Evolutionary conservation across 2,113 vertebrate genomes (phyloP), one percentile per base, ranked within the genome.

Genomic region (Seriola rivoliana): DNA sequence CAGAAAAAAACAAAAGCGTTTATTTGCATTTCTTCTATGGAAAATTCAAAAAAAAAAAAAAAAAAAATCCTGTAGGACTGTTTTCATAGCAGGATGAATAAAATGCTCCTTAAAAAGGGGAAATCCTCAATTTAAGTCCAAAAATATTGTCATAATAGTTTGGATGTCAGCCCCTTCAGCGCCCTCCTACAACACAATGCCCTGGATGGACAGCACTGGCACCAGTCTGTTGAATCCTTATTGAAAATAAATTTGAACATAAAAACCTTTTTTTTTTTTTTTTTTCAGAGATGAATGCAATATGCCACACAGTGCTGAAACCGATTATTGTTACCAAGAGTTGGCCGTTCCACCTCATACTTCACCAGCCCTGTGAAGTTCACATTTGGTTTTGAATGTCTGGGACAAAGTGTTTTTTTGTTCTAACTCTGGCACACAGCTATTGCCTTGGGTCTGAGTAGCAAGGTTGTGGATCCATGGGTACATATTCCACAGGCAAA

Each of bases 401-500:
- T 62, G 71, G 68, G 58, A 75, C 62, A 50, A 74, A 79, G 69
- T 71, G 70, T 65, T 58, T 78, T 46, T 71, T 88, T 86, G 46
- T 88, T 82, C 76, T 52, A 75, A 73, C 54, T 89, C 62, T 85
- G 76, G 75, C 63, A 75, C 50, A 74, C 66, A 72, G 77, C 79
- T 70, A 67, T 67, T 85, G 87, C 85, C 81, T 86, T 63, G 58
- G 78, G 80, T 80, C 69, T 78, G 75, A 77, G 78, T 84, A 87
- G 86, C 36, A 60, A 88, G 68, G 69, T 74, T 73, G 83, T 68
- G 75, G 90, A 82, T 92, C 92, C 91, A 88, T 85, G 89, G 89
- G 80, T 80, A 89, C 54, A 86, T 78, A 78, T 78, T 93, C 84
- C 93, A 88, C 85, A 82, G 90, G 83, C 82, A 92, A 84, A 90